Evolutionary conservation across 2,113 vertebrate genomes (phyloP).

Genomic region (Lepisosteus osseus): DNA sequence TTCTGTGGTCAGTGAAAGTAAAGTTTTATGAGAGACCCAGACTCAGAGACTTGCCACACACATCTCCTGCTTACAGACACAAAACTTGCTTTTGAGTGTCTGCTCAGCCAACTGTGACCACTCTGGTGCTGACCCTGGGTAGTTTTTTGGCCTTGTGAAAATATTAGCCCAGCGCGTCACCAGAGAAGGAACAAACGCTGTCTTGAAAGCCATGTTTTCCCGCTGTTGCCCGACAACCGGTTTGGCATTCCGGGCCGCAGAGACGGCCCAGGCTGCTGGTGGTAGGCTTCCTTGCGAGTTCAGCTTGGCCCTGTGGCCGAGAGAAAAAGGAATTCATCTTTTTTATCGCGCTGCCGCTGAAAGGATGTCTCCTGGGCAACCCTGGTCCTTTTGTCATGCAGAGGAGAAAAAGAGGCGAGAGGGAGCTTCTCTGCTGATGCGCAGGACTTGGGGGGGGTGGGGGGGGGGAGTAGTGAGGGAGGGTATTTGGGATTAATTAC

Average conservation of each 20-base stretch:
- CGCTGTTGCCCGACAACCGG: conserved; percentile 36
- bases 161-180: conserved; percentile 12
- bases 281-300: conserved; percentile 22
- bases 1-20: no score
- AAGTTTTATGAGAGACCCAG: no score
- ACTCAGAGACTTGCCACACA: not conserved
- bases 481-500: conserved; percentile 57
- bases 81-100: not conserved
- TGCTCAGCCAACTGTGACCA: conserved; percentile 11
- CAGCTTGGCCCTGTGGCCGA: conserved; percentile 34
- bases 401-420: conserved; percentile 25
- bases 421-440: conserved; percentile 33
- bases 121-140: not conserved
- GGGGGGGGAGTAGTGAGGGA: conserved; percentile 22
- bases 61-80: not conserved
- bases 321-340: conserved; percentile 49
- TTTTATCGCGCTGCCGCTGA: conserved; percentile 69
- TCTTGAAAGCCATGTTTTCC: conserved; percentile 16
- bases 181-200: conserved; percentile 10
- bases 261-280: conserved; percentile 9
- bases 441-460: conserved; percentile 15
- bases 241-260: conserved; percentile 31
- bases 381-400: conserved; percentile 57
- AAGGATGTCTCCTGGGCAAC: conserved; percentile 55
- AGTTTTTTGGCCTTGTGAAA: conserved; percentile 15